Base-by-base conservation (phyloP, 1,140 invertebrate genomes). In the Adoxophyes honmai region DNA sequence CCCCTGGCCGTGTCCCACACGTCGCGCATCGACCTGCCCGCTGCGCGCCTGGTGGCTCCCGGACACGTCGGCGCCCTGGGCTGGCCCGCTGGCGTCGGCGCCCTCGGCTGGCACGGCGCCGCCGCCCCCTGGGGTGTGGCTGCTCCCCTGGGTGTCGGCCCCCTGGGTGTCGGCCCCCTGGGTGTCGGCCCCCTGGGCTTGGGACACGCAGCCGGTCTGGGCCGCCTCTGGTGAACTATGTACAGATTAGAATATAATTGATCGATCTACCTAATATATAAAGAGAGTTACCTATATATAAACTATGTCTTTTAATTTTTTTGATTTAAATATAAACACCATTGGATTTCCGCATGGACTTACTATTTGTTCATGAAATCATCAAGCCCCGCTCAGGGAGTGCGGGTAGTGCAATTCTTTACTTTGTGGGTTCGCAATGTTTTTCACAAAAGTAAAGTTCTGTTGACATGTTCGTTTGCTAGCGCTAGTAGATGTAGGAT, bases 281-380 rank as follows among this genome's bases (percentile, higher is more conserved):
- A 53, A 53, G 52, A 53, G 52, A 53, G 52, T 53, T 53, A 53
- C 52, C 52, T 48, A 33, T 21, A 44, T 18, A 44, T 21, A 48
- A 33, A 1, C 28, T 4, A 48, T 33, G 42, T 4, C 11, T 48
- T 44, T 44, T 21, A 28, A 28, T 28, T 3, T 28, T 28, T 3
- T 28, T 28, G 2, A 6, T 28, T 28, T 3, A 28, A 3, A 28
- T 3, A n/a, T n/a, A n/a, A n/a, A n/a, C n/a, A n/a, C n/a, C n/a
- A n/a, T n/a, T n/a, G n/a, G n/a, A n/a, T n/a, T n/a, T n/a, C n/a
- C n/a, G n/a, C n/a, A n/a, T n/a, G n/a, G n/a, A n/a, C n/a, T n/a
- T n/a, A n/a, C n/a, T n/a, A n/a, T n/a, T n/a, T n/a, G n/a, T n/a
- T n/a, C n/a, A n/a, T n/a, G n/a, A n/a, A n/a, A n/a, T n/a, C n/a